Evolutionary conservation across 2,888 invertebrate species (phyloP).

Genomic region (Ichneumoninae sp.): DNA sequence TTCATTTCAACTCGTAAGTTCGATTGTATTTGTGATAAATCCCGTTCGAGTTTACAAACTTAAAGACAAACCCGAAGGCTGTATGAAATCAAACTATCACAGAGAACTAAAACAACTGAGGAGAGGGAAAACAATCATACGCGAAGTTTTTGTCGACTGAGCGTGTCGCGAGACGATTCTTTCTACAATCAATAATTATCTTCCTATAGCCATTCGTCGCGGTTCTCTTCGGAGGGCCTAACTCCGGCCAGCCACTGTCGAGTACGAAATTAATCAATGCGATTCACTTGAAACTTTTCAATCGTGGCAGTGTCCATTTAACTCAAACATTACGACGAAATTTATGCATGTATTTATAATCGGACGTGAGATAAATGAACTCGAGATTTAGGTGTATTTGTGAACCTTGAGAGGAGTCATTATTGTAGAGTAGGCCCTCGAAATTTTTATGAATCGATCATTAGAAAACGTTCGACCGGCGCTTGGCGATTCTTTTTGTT

Average conservation of each 20-base stretch:
- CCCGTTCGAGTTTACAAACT: not conserved
- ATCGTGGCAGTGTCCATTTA: slow-evolving; percentile 53
- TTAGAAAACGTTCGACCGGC: slow-evolving; percentile 42
- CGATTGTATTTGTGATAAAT: not conserved
- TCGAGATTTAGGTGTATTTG: not conserved
- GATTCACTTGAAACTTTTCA: slow-evolving; percentile 24
- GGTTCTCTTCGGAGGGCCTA: slow-evolving; percentile 27
- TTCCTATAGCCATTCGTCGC: not conserved
- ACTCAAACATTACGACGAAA: slow-evolving; percentile 13
- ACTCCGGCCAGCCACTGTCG: not conserved
- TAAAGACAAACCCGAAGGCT: not conserved
- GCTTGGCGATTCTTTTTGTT: slow-evolving; percentile 44
- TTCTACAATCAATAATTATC: not conserved
- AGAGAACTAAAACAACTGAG: slow-evolving; percentile 23
- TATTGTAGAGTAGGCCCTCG: slow-evolving; percentile 46
- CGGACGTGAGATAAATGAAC: slow-evolving; percentile 19
- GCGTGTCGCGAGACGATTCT: slow-evolving; percentile 2
- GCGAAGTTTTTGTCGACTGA: not conserved
- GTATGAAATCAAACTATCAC: slow-evolving; percentile 38
- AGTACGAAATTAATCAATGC: not conserved
- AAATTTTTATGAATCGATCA: slow-evolving; percentile 31
- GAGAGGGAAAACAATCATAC: not conserved
- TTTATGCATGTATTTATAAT: slow-evolving; percentile 35
- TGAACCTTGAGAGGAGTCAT: slow-evolving; percentile 4
- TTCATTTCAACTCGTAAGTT: slow-evolving; percentile 17